phyloP scores from a whole-genome alignment of 2,113 vertebrate species.

The Siniperca knerii region DNA sequence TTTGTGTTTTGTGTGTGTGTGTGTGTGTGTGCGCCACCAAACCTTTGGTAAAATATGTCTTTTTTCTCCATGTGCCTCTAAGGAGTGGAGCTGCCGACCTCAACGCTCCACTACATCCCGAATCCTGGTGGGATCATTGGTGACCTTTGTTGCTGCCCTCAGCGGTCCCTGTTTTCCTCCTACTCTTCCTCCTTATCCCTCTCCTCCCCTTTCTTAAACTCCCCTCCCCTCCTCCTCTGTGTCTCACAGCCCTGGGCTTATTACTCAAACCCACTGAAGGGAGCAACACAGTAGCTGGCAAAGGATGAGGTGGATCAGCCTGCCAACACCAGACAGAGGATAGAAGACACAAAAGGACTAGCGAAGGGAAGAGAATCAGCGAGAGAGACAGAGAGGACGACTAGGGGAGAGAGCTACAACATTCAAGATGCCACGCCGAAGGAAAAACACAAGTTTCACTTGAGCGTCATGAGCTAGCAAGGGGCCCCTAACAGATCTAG shows the following conservation, averaged over 20 bases:
- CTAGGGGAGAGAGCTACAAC: slow-evolving; percentile 27
- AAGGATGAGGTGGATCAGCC: slow-evolving; percentile 68
- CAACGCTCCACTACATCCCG: slow-evolving; percentile 35
- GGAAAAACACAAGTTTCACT: slow-evolving; percentile 56
- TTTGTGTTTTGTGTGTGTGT: too few species aligned
- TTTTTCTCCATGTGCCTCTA: slow-evolving; percentile 44
- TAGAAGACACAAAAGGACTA: slow-evolving; percentile 63
- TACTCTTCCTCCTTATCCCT: slow-evolving; percentile 45
- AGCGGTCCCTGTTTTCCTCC: slow-evolving; percentile 39
- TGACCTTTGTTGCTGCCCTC: slow-evolving; percentile 61
- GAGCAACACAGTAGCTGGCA: slow-evolving; percentile 74
- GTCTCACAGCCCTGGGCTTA: slow-evolving; percentile 60
- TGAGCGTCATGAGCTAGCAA: slow-evolving; percentile 57
- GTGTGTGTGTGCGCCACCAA: not conserved
- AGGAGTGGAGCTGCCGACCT: slow-evolving; percentile 35
- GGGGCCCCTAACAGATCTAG: slow-evolving; percentile 7
- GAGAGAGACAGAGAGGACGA: slow-evolving; percentile 24
- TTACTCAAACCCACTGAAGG: slow-evolving; percentile 70
- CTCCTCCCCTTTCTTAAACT: slow-evolving; percentile 65
- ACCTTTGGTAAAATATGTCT: not conserved
- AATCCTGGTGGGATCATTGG: slow-evolving; percentile 50
- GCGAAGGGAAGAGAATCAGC: slow-evolving; percentile 29
- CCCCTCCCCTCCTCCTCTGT: slow-evolving; percentile 51
- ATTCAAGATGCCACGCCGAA: slow-evolving; percentile 66
- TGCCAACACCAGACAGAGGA: slow-evolving; percentile 69